A percentile compares a stretch with the other conserved stretches of the same genome.
These are phyloP conservation scores for Cylindroiulus punctatus DNA, from an alignment of 2,888 invertebrate genomes.

Conservation along the genomic window DNA sequence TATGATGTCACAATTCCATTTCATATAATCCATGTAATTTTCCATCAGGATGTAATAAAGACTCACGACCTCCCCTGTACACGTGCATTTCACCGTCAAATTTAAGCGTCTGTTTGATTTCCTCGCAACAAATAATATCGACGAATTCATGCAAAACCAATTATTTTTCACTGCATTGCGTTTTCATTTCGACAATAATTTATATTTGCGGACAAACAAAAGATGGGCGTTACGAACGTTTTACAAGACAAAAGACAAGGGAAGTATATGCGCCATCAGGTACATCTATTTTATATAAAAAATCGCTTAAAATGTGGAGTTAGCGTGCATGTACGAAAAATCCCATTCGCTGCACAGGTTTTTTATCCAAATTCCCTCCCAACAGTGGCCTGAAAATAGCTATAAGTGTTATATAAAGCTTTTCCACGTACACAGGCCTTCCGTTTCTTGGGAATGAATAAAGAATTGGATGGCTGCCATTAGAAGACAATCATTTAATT, in stretches of 20 bases:
- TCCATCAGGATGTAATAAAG: no score
- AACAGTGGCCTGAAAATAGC: background rate
- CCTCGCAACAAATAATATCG: constrained; percentile 15
- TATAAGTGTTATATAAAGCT: background rate
- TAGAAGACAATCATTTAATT: constrained; percentile 32
- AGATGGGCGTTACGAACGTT: constrained; percentile 1
- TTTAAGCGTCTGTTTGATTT: background rate
- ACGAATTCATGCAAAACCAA: constrained; percentile 27
- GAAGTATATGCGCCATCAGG: background rate
- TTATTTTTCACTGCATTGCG: constrained; percentile 14
- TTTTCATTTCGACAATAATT: constrained; percentile 32
- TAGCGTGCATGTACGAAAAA: background rate
- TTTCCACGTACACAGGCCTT: background rate
- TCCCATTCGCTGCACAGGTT: background rate
- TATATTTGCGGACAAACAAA: constrained; percentile 26
- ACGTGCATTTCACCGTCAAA: background rate
- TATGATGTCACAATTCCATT: no score
- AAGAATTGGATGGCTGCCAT: constrained; percentile 15
- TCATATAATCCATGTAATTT: no score
- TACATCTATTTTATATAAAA: background rate
- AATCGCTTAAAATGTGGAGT: background rate
- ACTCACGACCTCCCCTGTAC: background rate
- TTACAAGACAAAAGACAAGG: constrained; percentile 12
- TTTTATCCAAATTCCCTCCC: background rate
- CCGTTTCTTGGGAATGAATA: background rate